Evolutionary conservation across 2,113 vertebrate genomes (phyloP).

Genomic region (Calyptomena viridis): DNA sequence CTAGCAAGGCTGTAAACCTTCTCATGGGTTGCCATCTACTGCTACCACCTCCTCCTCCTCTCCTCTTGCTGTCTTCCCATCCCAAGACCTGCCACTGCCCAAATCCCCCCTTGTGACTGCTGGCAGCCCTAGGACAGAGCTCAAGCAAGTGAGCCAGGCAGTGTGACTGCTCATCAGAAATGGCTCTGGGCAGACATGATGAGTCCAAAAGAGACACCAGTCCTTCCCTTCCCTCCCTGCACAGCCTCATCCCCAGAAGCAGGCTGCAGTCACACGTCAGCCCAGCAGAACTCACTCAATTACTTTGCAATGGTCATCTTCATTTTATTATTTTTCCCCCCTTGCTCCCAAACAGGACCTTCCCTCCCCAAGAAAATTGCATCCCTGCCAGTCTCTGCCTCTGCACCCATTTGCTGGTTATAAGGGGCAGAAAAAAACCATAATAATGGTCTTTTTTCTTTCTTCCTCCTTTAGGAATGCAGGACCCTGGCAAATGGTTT

Average conservation of each 20-base stretch:
- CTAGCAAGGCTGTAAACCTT: neutral
- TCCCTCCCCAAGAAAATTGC: neutral
- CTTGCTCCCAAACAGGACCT: neutral
- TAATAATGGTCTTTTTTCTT: slow-evolving; percentile 29
- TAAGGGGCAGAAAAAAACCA: neutral
- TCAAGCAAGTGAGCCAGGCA: neutral
- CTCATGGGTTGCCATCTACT: neutral
- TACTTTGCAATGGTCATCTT: neutral
- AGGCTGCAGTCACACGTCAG: neutral
- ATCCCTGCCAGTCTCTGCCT: neutral
- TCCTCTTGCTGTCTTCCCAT: neutral
- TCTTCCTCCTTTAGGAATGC: slow-evolving; percentile 24
- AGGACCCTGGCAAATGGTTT: slow-evolving; percentile 54
- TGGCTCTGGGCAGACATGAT: neutral
- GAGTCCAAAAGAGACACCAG: neutral
- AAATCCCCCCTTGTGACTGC: neutral
- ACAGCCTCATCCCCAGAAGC: neutral
- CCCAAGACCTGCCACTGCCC: neutral
- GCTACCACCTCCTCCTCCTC: neutral
- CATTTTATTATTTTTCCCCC: neutral
- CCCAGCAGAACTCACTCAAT: neutral
- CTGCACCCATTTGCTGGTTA: no score
- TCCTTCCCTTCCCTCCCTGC: neutral
- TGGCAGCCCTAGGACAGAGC: neutral
- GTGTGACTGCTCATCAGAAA: neutral